Percentiles rank a stretch among this genome's conserved stretches.
Evolutionary conservation across 2,888 invertebrate genomes (phyloP).

Genomic region (Stomorhina lunata): DNA sequence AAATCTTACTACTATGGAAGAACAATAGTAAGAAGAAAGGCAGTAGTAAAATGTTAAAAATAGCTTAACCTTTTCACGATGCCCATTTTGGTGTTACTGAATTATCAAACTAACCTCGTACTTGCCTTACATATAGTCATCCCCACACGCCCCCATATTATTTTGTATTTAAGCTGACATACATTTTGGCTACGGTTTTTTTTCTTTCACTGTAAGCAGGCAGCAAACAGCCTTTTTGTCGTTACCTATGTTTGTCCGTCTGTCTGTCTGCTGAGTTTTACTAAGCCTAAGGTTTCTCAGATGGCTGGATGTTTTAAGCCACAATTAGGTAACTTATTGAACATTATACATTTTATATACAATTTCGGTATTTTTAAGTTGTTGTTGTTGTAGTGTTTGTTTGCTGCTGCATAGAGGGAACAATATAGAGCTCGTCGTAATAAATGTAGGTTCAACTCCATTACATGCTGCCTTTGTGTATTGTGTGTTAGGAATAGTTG

Average conservation of each 20-base stretch:
- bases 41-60: too few relatives aligned
- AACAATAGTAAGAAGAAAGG: too few relatives aligned
- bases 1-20: too few relatives aligned
- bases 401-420: slow-evolving; percentile 27
- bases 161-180: slow-evolving; percentile 70
- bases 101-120: too few relatives aligned
- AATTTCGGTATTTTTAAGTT: slow-evolving; percentile 8
- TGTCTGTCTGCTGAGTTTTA: slow-evolving; percentile 4
- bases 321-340: slow-evolving; percentile 70
- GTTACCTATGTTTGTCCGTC: slow-evolving; percentile 1
- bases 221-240: slow-evolving; percentile 7
- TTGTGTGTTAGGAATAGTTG: slow-evolving; percentile 43
- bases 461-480: slow-evolving; percentile 32
- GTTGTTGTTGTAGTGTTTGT: not conserved
- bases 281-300: slow-evolving; percentile 49
- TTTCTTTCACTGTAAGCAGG: not conserved
- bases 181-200: slow-evolving; percentile 67
- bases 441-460: slow-evolving; percentile 41
- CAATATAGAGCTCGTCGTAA: slow-evolving; percentile 32
- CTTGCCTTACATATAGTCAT: too few relatives aligned
- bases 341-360: slow-evolving; percentile 57
- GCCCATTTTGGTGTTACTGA: too few relatives aligned
- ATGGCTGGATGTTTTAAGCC: slow-evolving; percentile 63
- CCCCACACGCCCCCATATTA: slow-evolving; percentile 54
- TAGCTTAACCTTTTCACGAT: too few relatives aligned